Percentiles rank a stretch among this genome's conserved stretches.
These are phyloP conservation scores for Tiliacea citrago DNA, from an alignment of 2,888 invertebrate genomes.

Conservation along the genomic window DNA sequence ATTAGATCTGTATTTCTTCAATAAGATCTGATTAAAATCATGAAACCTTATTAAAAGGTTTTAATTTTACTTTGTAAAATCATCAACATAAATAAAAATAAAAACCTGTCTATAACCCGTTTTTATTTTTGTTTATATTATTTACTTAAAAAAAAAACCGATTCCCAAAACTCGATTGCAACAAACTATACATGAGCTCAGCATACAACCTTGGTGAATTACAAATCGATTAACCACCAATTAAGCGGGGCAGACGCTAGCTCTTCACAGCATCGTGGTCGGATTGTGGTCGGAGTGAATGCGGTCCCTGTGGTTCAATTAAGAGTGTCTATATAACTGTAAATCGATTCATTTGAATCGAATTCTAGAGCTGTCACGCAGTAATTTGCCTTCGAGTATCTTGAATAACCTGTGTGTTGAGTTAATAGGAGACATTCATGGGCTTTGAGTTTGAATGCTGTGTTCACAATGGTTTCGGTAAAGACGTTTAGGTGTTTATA, in stretches of 20 bases:
- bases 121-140: not conserved
- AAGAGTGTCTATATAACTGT: constrained; percentile 66
- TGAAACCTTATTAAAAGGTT: not conserved
- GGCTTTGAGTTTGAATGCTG: constrained; percentile 1
- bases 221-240: constrained; percentile 74
- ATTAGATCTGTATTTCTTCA: not conserved
- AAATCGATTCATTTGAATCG: constrained; percentile 66
- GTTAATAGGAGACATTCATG: constrained; percentile 35
- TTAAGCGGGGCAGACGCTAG: constrained; percentile 68
- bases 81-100: not conserved
- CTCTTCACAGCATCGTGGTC: constrained; percentile 65
- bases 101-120: not conserved
- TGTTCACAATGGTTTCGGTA: constrained; percentile 1
- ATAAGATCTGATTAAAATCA: not conserved
- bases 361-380: constrained; percentile 58
- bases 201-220: constrained; percentile 63
- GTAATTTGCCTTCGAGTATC: constrained; percentile 63
- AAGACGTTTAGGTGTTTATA: not conserved
- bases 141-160: not conserved
- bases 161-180: constrained; percentile 27
- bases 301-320: constrained; percentile 66
- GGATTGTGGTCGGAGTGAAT: constrained; percentile 66
- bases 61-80: not conserved
- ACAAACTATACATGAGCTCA: constrained; percentile 42
- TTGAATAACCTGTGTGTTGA: constrained; percentile 50